Base-by-base conservation (phyloP, 2,888 invertebrate genomes). In the Drosophila tripunctata region DNA sequence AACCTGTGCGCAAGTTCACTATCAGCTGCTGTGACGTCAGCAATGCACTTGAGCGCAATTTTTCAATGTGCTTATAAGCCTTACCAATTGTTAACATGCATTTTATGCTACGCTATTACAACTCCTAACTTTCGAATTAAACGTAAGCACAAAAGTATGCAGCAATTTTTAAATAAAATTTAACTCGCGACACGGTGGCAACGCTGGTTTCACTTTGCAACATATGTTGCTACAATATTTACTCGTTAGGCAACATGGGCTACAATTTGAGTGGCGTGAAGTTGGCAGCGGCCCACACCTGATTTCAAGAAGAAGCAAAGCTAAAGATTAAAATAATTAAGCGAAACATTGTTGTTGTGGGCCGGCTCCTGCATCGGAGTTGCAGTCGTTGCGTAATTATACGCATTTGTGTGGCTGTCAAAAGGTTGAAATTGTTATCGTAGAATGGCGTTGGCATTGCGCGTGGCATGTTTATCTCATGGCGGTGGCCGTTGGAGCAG, bases 371-470 rank as follows among this genome's bases (percentile, higher is more conserved):
- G 78, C 81, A 67, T 67, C 44, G 80, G 83, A 80, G 63, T 78
- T 73, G 75, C 75, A 62, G 55, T 68, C 56, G 74, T 87, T 81
- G 81, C 81, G 78, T 86, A 86, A 80, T 61, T 76, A 67, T 54
- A 51, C 51, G 5, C 43, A 31, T 24, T 31, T 43, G 56, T 43
- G 56, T 48, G 43, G 17, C 43, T 45, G 50, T 31, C 40, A 27
- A 40, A n/a, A 54, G 65, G 40, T 50, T 50, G 45, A 19, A 27
- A 41, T 55, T 67, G n/a, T n/a, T n/a, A 27, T 44, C 43, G 14
- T 57, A 71, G 41, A 48, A 89, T 90, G 89, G 75, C 90, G 10
- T 58, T 90, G 57, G 88, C 83, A 24, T 54, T 90, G 22, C 86
- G 89, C 55, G 68, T 85, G 38, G 78, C 78, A 43, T 82, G 88